Evolutionary conservation across 2,797 vertebrate genomes (phyloP).

Genomic region (Lepus townsendii): DNA sequence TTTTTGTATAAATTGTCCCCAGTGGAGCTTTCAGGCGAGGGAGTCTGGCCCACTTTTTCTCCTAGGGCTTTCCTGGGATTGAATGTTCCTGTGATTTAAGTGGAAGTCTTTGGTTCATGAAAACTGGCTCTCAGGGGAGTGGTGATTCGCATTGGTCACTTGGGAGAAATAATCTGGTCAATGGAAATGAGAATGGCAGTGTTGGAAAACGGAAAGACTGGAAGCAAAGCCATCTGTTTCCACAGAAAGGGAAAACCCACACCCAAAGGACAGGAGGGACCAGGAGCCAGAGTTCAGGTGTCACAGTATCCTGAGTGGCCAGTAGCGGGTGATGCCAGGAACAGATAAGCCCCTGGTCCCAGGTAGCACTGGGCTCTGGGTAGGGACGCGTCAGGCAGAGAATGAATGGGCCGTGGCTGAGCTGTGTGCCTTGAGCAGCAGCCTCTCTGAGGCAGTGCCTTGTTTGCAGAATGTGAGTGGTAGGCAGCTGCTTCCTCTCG

Average conservation of each 20-base stretch:
- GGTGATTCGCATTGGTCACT: slow-evolving; percentile 24
- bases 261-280: neutral
- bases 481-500: neutral
- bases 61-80: slow-evolving; percentile 53
- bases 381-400: neutral
- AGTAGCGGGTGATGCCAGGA: neutral
- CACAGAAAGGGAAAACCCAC: slow-evolving; percentile 60
- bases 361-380: neutral
- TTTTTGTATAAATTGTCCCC: neutral
- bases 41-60: neutral
- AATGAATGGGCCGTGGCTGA: neutral
- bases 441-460: neutral
- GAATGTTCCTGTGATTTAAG: neutral
- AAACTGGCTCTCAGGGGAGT: slow-evolving; percentile 10
- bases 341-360: neutral
- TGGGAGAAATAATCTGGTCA: neutral
- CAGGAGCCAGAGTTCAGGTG: neutral
- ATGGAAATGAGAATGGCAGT: neutral
- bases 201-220: slow-evolving; percentile 26
- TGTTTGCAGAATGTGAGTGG: neutral
- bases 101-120: neutral
- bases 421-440: neutral
- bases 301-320: slow-evolving; percentile 23
- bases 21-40: neutral
- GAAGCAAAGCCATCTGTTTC: slow-evolving; percentile 44